These are phyloP conservation scores for Pedionomus torquatus DNA, from an alignment of 2,113 vertebrate species.

Conservation along the genomic window DNA sequence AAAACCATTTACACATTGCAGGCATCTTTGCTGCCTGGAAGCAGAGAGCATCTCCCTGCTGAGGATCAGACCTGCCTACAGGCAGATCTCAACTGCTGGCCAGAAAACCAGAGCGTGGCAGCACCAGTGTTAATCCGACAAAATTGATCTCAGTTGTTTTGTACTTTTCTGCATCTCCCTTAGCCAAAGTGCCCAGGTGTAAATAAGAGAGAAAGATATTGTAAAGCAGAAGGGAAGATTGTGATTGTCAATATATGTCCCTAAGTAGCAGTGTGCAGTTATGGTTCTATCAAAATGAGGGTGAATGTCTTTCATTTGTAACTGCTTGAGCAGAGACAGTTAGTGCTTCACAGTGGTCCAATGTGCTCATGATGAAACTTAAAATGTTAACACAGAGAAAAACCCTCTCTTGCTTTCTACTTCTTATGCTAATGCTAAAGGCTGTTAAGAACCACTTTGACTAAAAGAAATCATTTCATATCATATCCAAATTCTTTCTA, in stretches of 20 bases:
- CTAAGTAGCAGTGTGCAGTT: background rate
- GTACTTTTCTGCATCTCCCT: background rate
- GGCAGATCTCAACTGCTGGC: background rate
- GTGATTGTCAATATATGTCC: background rate
- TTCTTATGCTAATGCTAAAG: background rate
- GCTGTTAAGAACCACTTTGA: background rate
- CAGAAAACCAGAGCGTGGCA: accelerated
- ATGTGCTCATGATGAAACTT: background rate
- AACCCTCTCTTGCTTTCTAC: background rate
- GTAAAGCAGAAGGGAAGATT: background rate
- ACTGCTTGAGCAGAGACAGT: background rate
- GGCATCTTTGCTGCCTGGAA: background rate
- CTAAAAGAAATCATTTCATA: background rate
- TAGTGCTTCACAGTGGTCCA: background rate
- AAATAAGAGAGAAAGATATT: background rate
- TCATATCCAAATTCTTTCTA: slow-evolving; percentile 12
- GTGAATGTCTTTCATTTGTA: background rate
- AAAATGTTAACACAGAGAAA: background rate
- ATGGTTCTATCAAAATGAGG: background rate
- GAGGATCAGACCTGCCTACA: background rate
- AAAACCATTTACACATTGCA: background rate
- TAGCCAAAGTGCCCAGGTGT: background rate
- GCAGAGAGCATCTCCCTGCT: background rate
- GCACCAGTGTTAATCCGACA: background rate
- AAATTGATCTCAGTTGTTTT: background rate